Base-by-base conservation (phyloP, 2,888 invertebrate species). In the Drosophila mimetica region DNA sequence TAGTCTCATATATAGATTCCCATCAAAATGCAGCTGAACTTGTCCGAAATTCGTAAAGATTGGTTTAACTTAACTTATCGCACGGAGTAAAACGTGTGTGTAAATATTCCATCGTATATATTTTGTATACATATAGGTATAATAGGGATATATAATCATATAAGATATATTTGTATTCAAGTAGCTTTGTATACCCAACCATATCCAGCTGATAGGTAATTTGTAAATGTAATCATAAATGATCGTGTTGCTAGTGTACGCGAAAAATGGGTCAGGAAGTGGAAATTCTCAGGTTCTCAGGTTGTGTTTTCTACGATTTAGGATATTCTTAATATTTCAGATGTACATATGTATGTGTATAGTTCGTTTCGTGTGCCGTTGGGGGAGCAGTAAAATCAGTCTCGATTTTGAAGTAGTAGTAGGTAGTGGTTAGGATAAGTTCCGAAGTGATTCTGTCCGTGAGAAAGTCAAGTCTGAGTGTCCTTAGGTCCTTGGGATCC, bases 401-500 rank as follows among this genome's bases (percentile, higher is more conserved):
- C 60, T 61, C 37, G 28, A 30, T 46, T 61, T 60, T 18, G 37
- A 61, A 60, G 60, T 60, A 60, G 60, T 60, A 60, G 60, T 46
- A 37, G 16, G 37, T 60, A 59, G 59, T 60, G 59, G 25, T 25
- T 60, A 42, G 44, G 28, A 28, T 34, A 13, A 6, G 28, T 42
- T 36, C 34, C 34, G 18, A 34, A 44, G 59, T 16, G 11, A 18
- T 20, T 30, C 41, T n/a, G 30, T 41, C 30, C 46, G 30, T 7
- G 7, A 30, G 16, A 30, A 16, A 13, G 46, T 16, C 16, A n/a
- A 22, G 42, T 42, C 22, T 8, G 42, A n/a, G 42, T 22, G n/a
- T 22, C 13, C 16, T 8, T 5, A 16, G 46, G 13, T 13, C 16
- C 11, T 13, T 13, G 6, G 28, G 13, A 18, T 28, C 14, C 3